Percentiles rank a stretch among this genome's conserved stretches.
Evolutionary conservation across 2,888 invertebrate genomes (phyloP).

Genomic region (Priocnemis perturbator): DNA sequence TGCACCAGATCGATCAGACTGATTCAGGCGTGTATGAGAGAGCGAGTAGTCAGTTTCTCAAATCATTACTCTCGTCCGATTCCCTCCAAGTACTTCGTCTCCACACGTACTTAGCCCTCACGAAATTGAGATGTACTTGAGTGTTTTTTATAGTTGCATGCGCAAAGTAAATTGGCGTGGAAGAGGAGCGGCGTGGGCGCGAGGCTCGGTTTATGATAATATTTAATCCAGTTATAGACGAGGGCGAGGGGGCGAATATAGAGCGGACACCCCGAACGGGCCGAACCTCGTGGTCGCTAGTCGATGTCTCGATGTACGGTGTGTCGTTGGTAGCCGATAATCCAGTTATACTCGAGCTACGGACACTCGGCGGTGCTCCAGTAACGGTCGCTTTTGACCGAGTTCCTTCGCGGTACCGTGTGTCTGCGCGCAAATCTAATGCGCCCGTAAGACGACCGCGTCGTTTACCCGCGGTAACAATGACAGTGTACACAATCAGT

Average conservation of each 20-base stretch:
- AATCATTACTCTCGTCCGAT: no score
- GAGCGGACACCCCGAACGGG: constrained; percentile 23
- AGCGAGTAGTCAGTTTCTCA: no score
- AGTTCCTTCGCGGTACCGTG: constrained; percentile 18
- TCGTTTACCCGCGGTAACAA: no score
- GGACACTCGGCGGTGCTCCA: constrained; percentile 42
- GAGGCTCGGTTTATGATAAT: constrained; percentile 66
- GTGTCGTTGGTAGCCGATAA: constrained; percentile 59
- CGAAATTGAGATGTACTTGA: no score
- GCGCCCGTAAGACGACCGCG: no score
- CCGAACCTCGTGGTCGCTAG: constrained; percentile 55
- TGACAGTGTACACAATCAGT: no score
- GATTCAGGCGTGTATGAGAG: no score
- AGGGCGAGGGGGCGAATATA: constrained; percentile 28
- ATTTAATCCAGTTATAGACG: constrained; percentile 67
- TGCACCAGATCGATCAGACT: no score
- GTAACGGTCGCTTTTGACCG: constrained; percentile 42
- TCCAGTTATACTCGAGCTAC: constrained; percentile 64
- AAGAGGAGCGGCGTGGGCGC: constrained; percentile 18
- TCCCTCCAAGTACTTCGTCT: no score
- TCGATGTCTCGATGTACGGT: constrained; percentile 60
- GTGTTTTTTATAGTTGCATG: background rate
- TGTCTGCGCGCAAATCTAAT: no score
- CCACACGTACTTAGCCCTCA: no score
- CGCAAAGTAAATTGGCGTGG: background rate